Base-by-base conservation (phyloP, 1,140 invertebrate genomes). In the Philopotamus ludificatus region DNA sequence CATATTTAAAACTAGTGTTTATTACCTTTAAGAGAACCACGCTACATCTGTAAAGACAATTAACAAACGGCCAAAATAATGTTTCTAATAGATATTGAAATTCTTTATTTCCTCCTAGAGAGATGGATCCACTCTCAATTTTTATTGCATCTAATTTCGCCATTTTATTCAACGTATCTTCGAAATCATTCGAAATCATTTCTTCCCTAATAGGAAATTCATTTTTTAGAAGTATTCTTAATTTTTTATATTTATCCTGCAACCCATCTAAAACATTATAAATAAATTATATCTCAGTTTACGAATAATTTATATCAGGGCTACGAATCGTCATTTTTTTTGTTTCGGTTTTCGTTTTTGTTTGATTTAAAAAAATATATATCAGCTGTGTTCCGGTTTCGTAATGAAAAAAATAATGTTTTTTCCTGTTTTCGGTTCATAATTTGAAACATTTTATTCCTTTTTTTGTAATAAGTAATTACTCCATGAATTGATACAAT, bases 121-220 rank as follows among this genome's bases (percentile, higher is more conserved):
- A 54, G 65, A 81, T 63, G 2, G 16, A 42, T 16, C 42, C 50
- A 47, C 25, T 45, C 9, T 58, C 50, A 3, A 16, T 51, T 55
- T 26, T 42, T 16, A 63, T 60, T 4, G 81, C 81, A 22, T 78
- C 73, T 54, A 80, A 75, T 16, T 75, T 69, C 34, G 76, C 39
- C 49, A 84, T 78, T 41, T 78, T 80, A 4, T 75, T 59, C 39
- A 83, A 22, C 0, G 78, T 74, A 25, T 76, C 71, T 58, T 82
- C 71, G 72, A 83, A 86, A 72, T 82, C 84, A 73, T 82, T 21
- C 73, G 73, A 8, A 74, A 45, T 44, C 74, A 67, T 66, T 73
- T 73, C 58, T 74, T 74, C 51, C 71, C 70, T 34, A 65, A 74
- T 68, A 78, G 80, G 80, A 72, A 87, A 87, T 74, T 88, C 86